These are phyloP conservation scores for Rhinopomastus cyanomelas DNA, from an alignment of 2,113 vertebrate genomes.

Conservation along the genomic window DNA sequence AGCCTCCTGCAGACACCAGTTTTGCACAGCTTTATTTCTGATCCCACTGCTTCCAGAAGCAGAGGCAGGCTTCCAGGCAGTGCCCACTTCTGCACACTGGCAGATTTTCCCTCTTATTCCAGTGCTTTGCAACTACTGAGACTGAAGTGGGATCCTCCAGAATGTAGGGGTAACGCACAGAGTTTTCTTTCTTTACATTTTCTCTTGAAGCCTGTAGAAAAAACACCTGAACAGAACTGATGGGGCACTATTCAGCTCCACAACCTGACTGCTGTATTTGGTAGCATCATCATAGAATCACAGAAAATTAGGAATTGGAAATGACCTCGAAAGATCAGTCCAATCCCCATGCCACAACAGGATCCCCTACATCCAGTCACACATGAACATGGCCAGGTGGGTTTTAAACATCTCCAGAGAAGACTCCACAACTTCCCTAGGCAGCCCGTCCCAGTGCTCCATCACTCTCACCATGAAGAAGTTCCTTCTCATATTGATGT, in stretches of 20 bases:
- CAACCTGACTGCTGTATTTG: neutral
- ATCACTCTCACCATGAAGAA: too few species aligned
- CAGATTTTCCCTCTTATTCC: neutral
- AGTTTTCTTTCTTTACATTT: neutral
- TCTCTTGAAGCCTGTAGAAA: neutral
- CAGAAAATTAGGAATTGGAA: too few species aligned
- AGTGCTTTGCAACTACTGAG: neutral
- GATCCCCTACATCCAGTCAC: too few species aligned
- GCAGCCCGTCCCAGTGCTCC: too few species aligned
- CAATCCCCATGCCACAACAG: too few species aligned
- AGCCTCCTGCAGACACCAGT: neutral
- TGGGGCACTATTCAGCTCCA: neutral
- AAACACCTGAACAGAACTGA: neutral
- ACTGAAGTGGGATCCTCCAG: neutral
- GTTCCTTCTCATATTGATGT: too few species aligned
- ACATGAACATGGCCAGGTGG: too few species aligned
- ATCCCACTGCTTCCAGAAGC: neutral
- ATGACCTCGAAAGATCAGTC: too few species aligned
- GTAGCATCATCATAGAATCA: neutral
- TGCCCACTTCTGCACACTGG: neutral
- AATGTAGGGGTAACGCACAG: neutral
- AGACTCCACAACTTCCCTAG: too few species aligned
- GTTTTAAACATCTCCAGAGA: too few species aligned
- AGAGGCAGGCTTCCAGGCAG: neutral
- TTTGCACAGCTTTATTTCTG: neutral